These are phyloP conservation scores for Gymnoscopelus microlampas DNA, from an alignment of 2,797 vertebrate genomes.

Conservation along the genomic window DNA sequence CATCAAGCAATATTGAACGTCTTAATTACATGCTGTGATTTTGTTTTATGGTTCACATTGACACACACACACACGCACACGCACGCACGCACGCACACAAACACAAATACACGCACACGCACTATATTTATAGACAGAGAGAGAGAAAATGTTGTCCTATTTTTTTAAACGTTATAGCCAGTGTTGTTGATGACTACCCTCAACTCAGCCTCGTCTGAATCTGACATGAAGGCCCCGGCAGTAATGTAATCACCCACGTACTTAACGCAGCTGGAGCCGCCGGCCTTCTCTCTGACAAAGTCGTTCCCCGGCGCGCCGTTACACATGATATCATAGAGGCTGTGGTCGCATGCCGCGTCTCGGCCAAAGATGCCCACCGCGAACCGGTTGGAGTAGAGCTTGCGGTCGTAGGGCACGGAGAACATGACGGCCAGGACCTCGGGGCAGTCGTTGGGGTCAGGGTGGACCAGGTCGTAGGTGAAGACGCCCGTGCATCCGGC, in stretches of 20 bases:
- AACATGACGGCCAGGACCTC: conserved; percentile 67
- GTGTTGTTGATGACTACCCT: conserved; percentile 58
- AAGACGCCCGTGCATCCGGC: conserved; percentile 66
- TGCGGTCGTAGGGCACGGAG: conserved; percentile 69
- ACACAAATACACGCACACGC: neutral
- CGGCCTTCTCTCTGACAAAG: conserved; percentile 58
- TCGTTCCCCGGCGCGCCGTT: conserved; percentile 42
- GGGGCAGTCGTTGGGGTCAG: conserved; percentile 47
- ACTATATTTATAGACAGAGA: neutral
- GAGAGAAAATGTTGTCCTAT: no score
- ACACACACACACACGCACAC: neutral
- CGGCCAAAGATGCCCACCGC: conserved; percentile 65
- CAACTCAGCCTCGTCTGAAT: conserved; percentile 54
- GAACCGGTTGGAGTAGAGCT: conserved; percentile 69
- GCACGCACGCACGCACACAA: neutral
- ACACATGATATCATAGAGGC: conserved; percentile 64
- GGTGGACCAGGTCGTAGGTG: conserved; percentile 66
- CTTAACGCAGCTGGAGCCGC: conserved; percentile 48
- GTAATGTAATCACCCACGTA: conserved; percentile 47
- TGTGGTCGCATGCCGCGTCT: conserved; percentile 51
- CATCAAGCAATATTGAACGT: no score
- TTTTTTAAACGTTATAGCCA: no score
- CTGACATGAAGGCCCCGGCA: conserved; percentile 65
- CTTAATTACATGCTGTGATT: no score
- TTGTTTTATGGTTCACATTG: neutral